Base-by-base conservation (phyloP, 2,113 vertebrate species). In the Edolisoma coerulescens region DNA sequence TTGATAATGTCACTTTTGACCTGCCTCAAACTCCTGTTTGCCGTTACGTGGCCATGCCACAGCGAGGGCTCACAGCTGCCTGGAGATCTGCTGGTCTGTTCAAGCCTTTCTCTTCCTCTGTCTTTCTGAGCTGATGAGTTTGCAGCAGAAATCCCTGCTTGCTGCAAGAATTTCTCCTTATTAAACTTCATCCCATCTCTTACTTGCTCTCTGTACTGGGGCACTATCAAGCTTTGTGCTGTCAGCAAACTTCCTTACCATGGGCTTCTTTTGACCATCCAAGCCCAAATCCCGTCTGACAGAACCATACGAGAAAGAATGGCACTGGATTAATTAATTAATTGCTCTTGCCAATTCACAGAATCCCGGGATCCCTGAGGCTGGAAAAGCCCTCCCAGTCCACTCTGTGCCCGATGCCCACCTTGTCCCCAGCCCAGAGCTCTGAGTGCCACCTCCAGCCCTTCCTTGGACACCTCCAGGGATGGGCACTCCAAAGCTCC, bases 1-100 rank as follows among this genome's bases (percentile, higher is more conserved):
- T 45, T 41, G 69, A 37, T 49, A 61, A 32, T 1, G 13, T 44
- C 64, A 79, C 23, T 63, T 57, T 42, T 68, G 44, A 33, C 44
- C 64, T 73, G 60, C 39, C 59, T 54, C 47, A 65, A 65, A 11
- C 32, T 77, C 22, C 0, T 18, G 4, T 53, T 42, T 80, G 53
- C 59, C 0, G 0, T 71, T 68, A 71, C 0, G 1, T 50, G 57
- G 61, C 26, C 0, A 1, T 32, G 53, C 60, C 7, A 5, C 53
- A 39, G 0, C 1, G 3, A 64, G 13, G 42, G 71, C 53, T 95
- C 57, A 27, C 49, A 53, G 65, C 24, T 79, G 47, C 57, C 47
- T 42, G 42, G 22, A 82, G 74, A 73, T 74, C 59, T 82, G 39
- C 61, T 2, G 1, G 1, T 28, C 44, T 86, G 53, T 22, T 37